Percentiles rank a stretch among this genome's conserved stretches.
These are phyloP conservation scores for Alces alces DNA, from an alignment of 2,113 vertebrate genomes.

Conservation along the genomic window DNA sequence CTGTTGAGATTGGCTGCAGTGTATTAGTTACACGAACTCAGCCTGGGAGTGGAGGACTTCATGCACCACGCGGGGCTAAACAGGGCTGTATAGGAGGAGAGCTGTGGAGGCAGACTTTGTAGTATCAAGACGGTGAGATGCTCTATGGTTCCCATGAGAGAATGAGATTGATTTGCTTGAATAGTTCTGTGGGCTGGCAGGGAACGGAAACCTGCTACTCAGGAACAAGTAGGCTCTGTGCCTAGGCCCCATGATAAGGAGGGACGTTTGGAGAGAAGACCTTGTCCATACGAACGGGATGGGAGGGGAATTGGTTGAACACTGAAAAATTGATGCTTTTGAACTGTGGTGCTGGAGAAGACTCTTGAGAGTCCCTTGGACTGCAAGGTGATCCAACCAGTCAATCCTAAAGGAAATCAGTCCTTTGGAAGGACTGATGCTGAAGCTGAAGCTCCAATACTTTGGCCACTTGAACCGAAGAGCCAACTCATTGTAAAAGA, in stretches of 20 bases:
- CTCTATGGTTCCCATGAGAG: not conserved
- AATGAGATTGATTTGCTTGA: not conserved
- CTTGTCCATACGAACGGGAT: not conserved
- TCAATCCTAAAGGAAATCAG: not conserved
- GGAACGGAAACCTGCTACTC: not conserved
- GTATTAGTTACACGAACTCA: not conserved
- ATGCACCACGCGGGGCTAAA: accelerated
- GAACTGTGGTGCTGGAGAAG: not conserved
- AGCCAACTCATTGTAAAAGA: not conserved
- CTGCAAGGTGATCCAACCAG: not conserved
- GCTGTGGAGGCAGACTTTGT: not conserved
- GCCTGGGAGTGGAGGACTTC: not conserved
- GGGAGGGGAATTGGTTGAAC: not conserved
- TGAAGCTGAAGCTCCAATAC: not conserved
- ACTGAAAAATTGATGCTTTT: not conserved
- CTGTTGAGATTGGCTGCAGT: not conserved
- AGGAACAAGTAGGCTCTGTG: not conserved
- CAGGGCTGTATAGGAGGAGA: not conserved
- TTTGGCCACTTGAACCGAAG: not conserved
- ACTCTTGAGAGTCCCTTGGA: not conserved
- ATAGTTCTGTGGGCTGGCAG: not conserved
- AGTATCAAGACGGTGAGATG: not conserved
- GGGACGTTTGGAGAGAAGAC: not conserved
- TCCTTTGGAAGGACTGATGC: not conserved
- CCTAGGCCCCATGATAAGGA: not conserved